Percentiles rank a stretch among this genome's conserved stretches.
Conservation (phyloP, 2,888 invertebrate species). For the Hylaea fasciaria region DNA sequence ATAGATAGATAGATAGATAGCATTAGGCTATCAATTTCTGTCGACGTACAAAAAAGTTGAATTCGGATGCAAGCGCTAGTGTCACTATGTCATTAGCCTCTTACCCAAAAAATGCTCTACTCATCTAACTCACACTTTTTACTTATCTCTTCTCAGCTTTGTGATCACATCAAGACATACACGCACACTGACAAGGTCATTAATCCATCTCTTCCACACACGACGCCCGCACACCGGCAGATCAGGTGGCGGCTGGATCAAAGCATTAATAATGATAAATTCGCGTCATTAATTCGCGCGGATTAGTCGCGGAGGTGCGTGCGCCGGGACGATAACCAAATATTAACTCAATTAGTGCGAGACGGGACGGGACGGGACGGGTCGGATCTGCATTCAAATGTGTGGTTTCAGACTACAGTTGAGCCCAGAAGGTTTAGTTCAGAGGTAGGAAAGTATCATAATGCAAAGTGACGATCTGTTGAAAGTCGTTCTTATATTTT, state of each 20-base stretch:
- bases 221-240: constrained; percentile 40
- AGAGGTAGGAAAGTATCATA: too few species aligned
- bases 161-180: neutral
- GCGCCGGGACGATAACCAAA: constrained; percentile 83
- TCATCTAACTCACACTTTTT: too few species aligned
- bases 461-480: too few species aligned
- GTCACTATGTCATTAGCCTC: too few species aligned
- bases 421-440: neutral
- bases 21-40: too few species aligned
- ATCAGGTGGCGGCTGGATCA: constrained; percentile 73
- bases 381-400: constrained; percentile 73
- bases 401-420: constrained; percentile 35
- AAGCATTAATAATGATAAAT: constrained; percentile 84
- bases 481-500: too few species aligned
- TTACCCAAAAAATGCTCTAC: too few species aligned
- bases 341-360: constrained; percentile 85
- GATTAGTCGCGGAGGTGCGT: constrained; percentile 77
- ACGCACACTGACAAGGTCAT: constrained; percentile 12
- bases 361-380: constrained; percentile 50
- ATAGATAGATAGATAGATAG: too few species aligned
- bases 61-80: too few species aligned
- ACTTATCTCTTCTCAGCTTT: too few species aligned
- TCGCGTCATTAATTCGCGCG: constrained; percentile 80
- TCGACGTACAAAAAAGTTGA: too few species aligned
- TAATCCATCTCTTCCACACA: constrained; percentile 24